Evolutionary conservation across 92 coral and sea anemone genomes (phyloP), one percentile per base, ranked within the genome.

Genomic region (Porites rus): DNA sequence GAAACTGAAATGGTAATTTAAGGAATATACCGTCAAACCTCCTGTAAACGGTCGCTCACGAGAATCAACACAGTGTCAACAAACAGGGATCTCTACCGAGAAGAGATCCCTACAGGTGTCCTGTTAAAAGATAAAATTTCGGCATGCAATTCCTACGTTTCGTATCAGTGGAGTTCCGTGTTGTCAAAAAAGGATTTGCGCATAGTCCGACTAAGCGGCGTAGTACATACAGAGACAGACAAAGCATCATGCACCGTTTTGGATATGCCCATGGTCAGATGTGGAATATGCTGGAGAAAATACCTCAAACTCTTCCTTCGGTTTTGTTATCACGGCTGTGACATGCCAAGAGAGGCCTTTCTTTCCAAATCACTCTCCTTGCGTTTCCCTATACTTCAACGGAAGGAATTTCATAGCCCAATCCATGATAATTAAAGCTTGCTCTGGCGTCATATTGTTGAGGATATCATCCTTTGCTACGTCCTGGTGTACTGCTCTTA

Each of bases 291-390:
- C 10, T 6, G n/a, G 0, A 17, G 4, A 12, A 78, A 1, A 62
- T 79, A 80, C 75, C 88, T 84, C 88, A 63, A 63, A 63, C 1
- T 74, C 74, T 20, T 75, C 88, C 21, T 13, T 56, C 64, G 19
- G 53, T 75, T 76, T 84, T 1, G 88, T 74, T 25, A 84, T 84
- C 46, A 84, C 88, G 6, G 88, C 82, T 18, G 88, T 69, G 61
- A 84, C 88, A 46, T 74, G 88, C 83, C 83, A 84, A 12, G 88
- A 67, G 88, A 59, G 83, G 10, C 88, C 82, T 63, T 75, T 84
- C 65, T 84, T 84, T 3, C 88, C 83, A 60, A 74, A 84, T 82
- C 88, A 84, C 8, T 84, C 88, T 6, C 81, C 88, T 28, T 84
- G 82, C 38, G 82, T 73, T 75, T 75, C 88, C n/a, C 88, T 84